Evolutionary conservation across 2,113 vertebrate genomes (phyloP), one percentile per base, ranked within the genome.

Genomic region (Nesoenas mayeri): DNA sequence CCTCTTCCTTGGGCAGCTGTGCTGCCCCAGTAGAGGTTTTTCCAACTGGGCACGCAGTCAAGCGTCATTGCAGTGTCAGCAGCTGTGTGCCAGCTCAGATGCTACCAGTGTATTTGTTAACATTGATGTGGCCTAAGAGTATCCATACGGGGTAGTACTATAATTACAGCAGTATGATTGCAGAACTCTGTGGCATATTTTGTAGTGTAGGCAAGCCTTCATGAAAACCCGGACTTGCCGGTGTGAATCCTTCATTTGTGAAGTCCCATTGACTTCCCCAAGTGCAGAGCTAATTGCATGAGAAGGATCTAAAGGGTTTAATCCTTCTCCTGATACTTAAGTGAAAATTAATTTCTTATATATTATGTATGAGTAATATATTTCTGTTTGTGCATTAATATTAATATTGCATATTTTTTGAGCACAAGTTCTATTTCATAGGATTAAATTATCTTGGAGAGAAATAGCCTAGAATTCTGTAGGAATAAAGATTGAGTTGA

Each of bases 321-420:
- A 91, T 84, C 70, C 66, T 93, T 89, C 85, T 93, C 92, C 74
- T 93, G 91, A 91, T 93, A 88, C 83, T 91, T 95, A 79, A 84
- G 8, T 95, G 96, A 93, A 97, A 96, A 96, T 97, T 97, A 97
- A 96, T 96, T 96, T 96, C 93, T 89, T 96, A 96, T 96, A 96
- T 97, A 95, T 96, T 94, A 96, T 96, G 85, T 89, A 97, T 96
- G 93, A 96, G 95, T 88, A 90, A 95, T 96, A 88, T 86, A 95
- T 94, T 96, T 94, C 91, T 97, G 78, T 96, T 95, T 95, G 88
- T 96, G 80, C 89, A 89, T 92, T 94, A 96, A 92, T 93, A 96
- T 94, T 89, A 85, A 91, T 89, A 79, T 90, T 95, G 89, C 79
- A 91, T 93, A 93, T 85, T 95, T 95, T 95, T 93, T 94, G 47